Evolutionary conservation across 2,888 invertebrate species (phyloP), one percentile per base, ranked within the genome.

Genomic region (Aproaerema taeniolella): DNA sequence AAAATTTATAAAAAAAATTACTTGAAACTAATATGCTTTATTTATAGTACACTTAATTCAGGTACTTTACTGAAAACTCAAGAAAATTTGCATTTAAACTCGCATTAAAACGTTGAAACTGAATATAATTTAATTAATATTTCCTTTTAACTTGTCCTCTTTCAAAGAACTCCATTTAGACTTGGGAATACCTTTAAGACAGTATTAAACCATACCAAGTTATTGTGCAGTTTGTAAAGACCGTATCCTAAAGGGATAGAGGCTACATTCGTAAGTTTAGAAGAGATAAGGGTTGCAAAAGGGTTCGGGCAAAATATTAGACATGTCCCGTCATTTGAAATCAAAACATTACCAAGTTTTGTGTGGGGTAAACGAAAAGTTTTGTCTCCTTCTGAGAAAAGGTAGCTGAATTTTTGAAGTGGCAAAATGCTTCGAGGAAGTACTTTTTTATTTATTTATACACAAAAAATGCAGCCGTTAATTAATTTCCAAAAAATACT

Each of bases 301-400:
- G 62, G 73, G 62, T 55, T 54, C 54, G 41, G 45, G 49, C 50
- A 59, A 76, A 71, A 74, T 78, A 79, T 76, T 68, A 73, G 72
- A 75, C 69, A 62, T 74, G 76, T 76, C 61, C 68, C 75, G 67
- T 75, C 75, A 74, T 79, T 79, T 70, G 71, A 77, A 81, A 81
- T 79, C 81, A 79, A 80, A 80, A 79, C 72, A 73, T 78, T 68
- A 62, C 47, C 46, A 59, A 61, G 53, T 65, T 62, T 45, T 59
- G 54, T n/a, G 26, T n/a, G n/a, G 26, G 26, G 26, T 26, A 26
- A 4, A 25, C 48, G 12, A 12, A 29, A 12, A 52, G 47, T 44
- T 41, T 34, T n/a, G n/a, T n/a, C n/a, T n/a, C n/a, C n/a, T n/a
- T n/a, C n/a, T n/a, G 8, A 8, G 11, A 2, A 26, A 33, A 7